Percentiles rank a stretch among this genome's conserved stretches.
These are phyloP conservation scores for Harpagifer antarcticus DNA, from an alignment of 2,797 vertebrate genomes.

Conservation along the genomic window DNA sequence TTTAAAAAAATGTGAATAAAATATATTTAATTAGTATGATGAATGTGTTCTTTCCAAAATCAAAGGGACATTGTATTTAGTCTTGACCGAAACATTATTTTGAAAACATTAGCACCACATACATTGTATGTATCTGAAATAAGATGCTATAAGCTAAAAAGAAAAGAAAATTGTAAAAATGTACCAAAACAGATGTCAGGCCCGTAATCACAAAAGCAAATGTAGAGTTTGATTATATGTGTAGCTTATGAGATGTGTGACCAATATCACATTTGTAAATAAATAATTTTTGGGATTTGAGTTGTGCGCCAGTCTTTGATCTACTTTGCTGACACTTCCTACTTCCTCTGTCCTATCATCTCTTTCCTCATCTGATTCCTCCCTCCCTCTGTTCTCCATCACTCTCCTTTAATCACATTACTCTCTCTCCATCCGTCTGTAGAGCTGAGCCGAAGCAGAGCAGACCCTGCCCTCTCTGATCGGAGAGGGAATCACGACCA, in stretches of 20 bases:
- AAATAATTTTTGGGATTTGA: neutral
- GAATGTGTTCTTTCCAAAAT: neutral
- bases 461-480: constrained; percentile 40
- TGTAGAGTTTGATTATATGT: neutral
- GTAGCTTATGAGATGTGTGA: neutral
- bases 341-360: constrained; percentile 19
- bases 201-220: too few relatives aligned
- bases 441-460: constrained; percentile 68
- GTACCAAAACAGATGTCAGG: too few relatives aligned
- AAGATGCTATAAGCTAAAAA: too few relatives aligned
- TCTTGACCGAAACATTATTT: neutral
- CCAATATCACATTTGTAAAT: neutral
- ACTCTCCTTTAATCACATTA: constrained; percentile 56
- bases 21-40: too few relatives aligned
- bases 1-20: neutral
- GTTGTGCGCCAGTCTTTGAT: constrained; percentile 1
- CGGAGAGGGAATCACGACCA: constrained; percentile 38
- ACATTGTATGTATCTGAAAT: neutral
- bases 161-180: too few relatives aligned
- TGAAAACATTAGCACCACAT: too few relatives aligned
- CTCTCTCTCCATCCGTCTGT: constrained; percentile 36
- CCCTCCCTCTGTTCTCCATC: constrained; percentile 43
- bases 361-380: constrained; percentile 39
- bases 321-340: constrained; percentile 22
- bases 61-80: neutral